Evolutionary conservation across 30 jellyfish, hydroid and myxozoan genomes (phyloP).

Genomic region (Catostylus mosaicus): DNA sequence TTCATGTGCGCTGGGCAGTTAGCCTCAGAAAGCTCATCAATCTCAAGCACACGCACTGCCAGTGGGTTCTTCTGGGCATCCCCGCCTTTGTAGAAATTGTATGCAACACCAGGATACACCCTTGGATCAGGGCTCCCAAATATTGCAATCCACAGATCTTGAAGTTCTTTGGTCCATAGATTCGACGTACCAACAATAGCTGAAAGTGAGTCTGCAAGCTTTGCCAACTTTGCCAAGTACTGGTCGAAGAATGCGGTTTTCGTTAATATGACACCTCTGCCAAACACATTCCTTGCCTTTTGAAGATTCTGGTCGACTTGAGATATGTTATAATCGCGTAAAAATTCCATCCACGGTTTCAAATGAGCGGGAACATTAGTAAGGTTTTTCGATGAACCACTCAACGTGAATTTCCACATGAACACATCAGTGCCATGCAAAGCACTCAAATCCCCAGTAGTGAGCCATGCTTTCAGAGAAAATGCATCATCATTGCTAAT

Average conservation of each 20-base stretch:
- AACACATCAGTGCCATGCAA: neutral
- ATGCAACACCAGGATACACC: constrained; percentile 24
- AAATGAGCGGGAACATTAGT: neutral
- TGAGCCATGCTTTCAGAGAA: constrained; percentile 63
- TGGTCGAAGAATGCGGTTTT: neutral
- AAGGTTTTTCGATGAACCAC: constrained; percentile 8
- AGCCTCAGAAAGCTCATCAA: constrained; percentile 3
- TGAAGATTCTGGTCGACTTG: constrained; percentile 4
- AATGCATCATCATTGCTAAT: constrained; percentile 50
- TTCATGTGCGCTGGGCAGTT: constrained; percentile 6
- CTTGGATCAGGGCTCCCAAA: constrained; percentile 34
- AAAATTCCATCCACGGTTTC: constrained; percentile 35
- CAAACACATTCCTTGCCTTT: constrained; percentile 20
- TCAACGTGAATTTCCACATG: constrained; percentile 9
- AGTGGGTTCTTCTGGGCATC: neutral
- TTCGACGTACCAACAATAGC: constrained; percentile 5
- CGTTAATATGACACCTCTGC: constrained; percentile 11
- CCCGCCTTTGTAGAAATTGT: neutral
- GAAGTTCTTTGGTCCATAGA: constrained; percentile 35
- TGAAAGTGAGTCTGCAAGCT: constrained; percentile 18
- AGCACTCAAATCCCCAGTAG: neutral
- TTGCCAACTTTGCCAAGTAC: constrained; percentile 9
- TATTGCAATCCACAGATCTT: neutral
- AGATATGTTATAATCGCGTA: constrained; percentile 12
- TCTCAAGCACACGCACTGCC: constrained; percentile 1